Percentiles rank a stretch among this genome's conserved stretches.
Conservation (phyloP, 2,888 invertebrate species). For the Heteropelma amictum region DNA sequence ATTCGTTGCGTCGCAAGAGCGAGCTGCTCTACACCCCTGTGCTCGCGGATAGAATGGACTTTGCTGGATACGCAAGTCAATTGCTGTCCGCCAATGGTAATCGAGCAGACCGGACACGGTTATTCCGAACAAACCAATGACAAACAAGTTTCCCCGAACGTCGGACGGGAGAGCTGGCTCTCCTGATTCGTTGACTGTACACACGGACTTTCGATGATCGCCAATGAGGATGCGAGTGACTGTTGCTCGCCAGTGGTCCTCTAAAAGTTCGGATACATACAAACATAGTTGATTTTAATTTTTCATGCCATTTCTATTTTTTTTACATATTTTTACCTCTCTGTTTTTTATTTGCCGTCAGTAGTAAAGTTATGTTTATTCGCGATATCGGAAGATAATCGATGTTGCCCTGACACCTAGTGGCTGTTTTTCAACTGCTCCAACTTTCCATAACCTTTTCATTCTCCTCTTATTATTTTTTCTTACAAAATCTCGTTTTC, state of each 20-base stretch:
- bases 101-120: conserved; percentile 27
- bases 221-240: conserved; percentile 6
- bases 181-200: conserved; percentile 38
- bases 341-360: too few relatives aligned
- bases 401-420: neutral
- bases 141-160: conserved; percentile 43
- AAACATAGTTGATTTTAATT: too few relatives aligned
- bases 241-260: too few relatives aligned
- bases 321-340: neutral
- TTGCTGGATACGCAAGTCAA: conserved; percentile 34
- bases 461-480: neutral
- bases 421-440: neutral
- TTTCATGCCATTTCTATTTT: too few relatives aligned
- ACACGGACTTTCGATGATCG: neutral
- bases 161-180: conserved; percentile 24
- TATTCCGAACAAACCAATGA: conserved; percentile 39
- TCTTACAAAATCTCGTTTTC: neutral
- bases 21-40: conserved; percentile 47
- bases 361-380: neutral
- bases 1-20: too few relatives aligned
- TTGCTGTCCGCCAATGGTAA: conserved; percentile 24
- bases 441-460: neutral
- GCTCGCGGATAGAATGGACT: conserved; percentile 54
- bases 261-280: too few relatives aligned
- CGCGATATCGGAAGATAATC: neutral